Evolutionary conservation across 2,888 invertebrate species (phyloP), one percentile per base, ranked within the genome.

Genomic region (Andrena trimmerana): DNA sequence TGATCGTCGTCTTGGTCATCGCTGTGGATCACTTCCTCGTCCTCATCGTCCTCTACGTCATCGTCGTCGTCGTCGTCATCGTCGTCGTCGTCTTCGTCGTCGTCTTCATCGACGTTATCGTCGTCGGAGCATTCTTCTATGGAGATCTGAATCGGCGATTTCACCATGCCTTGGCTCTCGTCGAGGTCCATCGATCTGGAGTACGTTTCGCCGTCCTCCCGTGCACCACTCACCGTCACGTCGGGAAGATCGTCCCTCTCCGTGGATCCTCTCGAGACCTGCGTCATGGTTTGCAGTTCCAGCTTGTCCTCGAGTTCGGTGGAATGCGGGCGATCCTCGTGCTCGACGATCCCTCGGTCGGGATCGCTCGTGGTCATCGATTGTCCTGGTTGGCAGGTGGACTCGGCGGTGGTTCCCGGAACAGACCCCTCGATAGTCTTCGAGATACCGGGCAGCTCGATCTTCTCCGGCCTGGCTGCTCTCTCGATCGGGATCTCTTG

Each of bases 121-220:
- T 91, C 92, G 77, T 94, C 94, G 6, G 94, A 94, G 66, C 94
- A 94, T 63, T 94, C 94, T 85, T 94, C 94, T 50, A 94, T 94
- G 0, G 94, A 94, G 80, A 94, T 94, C 82, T 94, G 94, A 72
- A 94, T 94, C 2, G 94, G 94, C 2, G 94, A 94, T 63, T 92
- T 93, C 0, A 93, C 92, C 93, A 93, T 94, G 5, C 92, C 91
- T 2, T 86, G 86, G n/a, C 78, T 65, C 8, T 91, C 90, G 20
- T 91, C 91, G 0, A 83, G 75, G 6, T 91, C 89, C 36, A 81
- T 63, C 13, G 65, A n/a, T 1, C 50, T 54, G 0, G 59, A n/a
- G 10, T 16, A 62, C 36, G 60, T 20, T 27, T 60, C 59, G 0
- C 60, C 59, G 6, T 84, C 79, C 24, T 89, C 87, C 42, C 88